Evolutionary conservation across 23 tunicate species (phyloP).

Genomic region (Trididemnum clinides): DNA sequence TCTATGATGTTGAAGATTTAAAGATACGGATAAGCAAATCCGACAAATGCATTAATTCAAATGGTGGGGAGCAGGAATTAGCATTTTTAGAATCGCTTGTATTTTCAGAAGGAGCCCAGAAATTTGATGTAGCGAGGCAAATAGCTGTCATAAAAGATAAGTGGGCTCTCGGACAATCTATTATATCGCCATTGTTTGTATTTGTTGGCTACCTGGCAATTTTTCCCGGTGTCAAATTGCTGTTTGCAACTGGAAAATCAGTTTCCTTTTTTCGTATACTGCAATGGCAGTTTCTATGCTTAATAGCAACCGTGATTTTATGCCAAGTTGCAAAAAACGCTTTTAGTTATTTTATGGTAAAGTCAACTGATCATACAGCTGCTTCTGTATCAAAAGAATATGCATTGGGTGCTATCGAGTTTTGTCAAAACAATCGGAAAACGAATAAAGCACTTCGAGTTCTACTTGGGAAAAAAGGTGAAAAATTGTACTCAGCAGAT

Average conservation of each 20-base stretch:
- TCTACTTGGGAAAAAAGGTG: constrained; percentile 78
- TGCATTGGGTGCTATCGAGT: constrained; percentile 78
- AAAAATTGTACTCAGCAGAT: constrained; percentile 46
- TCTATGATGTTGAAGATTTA: constrained; percentile 58
- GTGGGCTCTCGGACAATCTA: constrained; percentile 64
- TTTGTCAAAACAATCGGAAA: constrained; percentile 43
- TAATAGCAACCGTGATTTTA: constrained; percentile 36
- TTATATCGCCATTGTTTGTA: constrained; percentile 62
- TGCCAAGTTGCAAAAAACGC: constrained; percentile 64
- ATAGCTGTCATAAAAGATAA: constrained; percentile 56
- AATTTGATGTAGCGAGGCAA: constrained; percentile 75
- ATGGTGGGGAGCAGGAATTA: constrained; percentile 44
- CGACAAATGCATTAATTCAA: background rate
- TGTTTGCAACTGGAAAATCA: constrained; percentile 19
- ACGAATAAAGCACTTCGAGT: constrained; percentile 51
- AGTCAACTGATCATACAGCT: constrained; percentile 56
- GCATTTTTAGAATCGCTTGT: constrained; percentile 72
- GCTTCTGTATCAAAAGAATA: constrained; percentile 74
- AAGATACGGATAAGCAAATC: constrained; percentile 26
- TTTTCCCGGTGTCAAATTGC: constrained; percentile 38
- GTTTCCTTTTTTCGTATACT: constrained; percentile 22
- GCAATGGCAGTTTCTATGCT: constrained; percentile 15
- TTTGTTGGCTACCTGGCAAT: constrained; percentile 51
- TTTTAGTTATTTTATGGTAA: constrained; percentile 8
- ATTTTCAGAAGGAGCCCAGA: constrained; percentile 70